Base-by-base conservation (phyloP, 2,797 vertebrate genomes). In the Danio jaintianensis region DNA sequence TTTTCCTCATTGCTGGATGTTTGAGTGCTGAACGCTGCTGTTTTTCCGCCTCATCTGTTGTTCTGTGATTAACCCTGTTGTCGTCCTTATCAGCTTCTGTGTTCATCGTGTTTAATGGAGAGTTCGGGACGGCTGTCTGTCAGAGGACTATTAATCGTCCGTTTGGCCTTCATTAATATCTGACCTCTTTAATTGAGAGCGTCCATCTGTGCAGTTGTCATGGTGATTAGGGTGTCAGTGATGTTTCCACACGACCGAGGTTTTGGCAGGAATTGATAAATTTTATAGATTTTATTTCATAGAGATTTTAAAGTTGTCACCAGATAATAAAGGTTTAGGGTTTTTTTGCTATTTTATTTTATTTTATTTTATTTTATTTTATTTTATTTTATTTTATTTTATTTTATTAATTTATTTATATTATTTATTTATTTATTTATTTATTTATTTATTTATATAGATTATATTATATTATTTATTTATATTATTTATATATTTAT, bases 11-110 rank as follows among this genome's bases (percentile, higher is more conserved):
- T 50, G 50, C 63, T 45, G 20, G 10, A 72, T 73, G 66, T 43
- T 11, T 10, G 29, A 79, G 87, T 86, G 87, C 87, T 90, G 89
- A 91, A 88, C 85, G 7, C 55, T 64, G 80, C 62, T 70, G 86
- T 86, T 86, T 56, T 83, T 69, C 59, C 20, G 6, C 38, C 66
- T 79, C 59, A 67, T 63, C 61, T 13, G 8, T 43, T 22, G 2
- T 38, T 42, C 53, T 77, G 45, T 64, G 10, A 79, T 68, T 71
- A 40, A 45, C 18, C 45, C 59, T 6, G 0, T 50, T 5, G 10
- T 15, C 20, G 8, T 16, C 42, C 59, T 71, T 71, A 75, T 72
- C 45, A 45, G 11, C 22, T 13, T 38, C 6, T 10, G n/a, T n/a
- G n/a, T n/a, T n/a, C n/a, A n/a, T 43, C 5, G 22, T 42, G 36